Percentiles rank a stretch among this genome's conserved stretches.
phyloP scores from a whole-genome alignment of 2,113 vertebrate species.

The Chiloscyllium plagiosum region DNA sequence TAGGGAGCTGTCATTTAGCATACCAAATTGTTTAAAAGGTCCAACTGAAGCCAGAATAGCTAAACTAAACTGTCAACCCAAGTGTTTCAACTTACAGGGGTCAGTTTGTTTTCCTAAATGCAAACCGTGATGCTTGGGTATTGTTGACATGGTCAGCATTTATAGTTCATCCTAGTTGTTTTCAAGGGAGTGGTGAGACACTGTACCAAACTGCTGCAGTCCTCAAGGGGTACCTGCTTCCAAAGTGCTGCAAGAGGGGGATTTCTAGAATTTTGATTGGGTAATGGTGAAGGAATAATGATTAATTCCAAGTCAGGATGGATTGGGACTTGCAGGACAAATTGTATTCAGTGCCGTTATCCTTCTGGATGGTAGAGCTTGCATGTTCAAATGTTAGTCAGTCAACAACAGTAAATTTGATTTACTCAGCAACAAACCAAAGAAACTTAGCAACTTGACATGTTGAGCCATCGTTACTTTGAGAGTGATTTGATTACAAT shows the following conservation, averaged over 20 bases:
- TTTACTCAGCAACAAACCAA: not conserved
- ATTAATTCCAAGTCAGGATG: not conserved
- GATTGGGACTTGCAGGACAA: not conserved
- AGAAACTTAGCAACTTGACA: not conserved
- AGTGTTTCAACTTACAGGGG: not conserved
- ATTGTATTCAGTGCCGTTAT: too few relatives aligned
- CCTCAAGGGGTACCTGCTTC: not conserved
- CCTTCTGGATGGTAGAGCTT: too few relatives aligned
- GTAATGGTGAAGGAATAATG: not conserved
- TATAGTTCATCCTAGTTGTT: not conserved
- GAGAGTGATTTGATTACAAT: not conserved
- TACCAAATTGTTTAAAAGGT: not conserved
- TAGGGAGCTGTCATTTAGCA: not conserved
- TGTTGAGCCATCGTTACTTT: not conserved
- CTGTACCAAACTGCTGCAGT: not conserved
- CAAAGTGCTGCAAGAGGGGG: not conserved
- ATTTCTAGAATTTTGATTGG: not conserved
- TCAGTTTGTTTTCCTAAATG: not conserved
- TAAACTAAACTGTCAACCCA: not conserved
- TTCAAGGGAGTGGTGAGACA: not conserved
- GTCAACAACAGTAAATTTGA: not conserved
- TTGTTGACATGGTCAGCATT: not conserved
- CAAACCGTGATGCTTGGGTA: not conserved
- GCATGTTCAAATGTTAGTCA: not conserved
- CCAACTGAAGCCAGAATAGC: not conserved